phyloP scores from a whole-genome alignment of 2,888 invertebrate genomes.

The Scaptomyza polygonia region DNA sequence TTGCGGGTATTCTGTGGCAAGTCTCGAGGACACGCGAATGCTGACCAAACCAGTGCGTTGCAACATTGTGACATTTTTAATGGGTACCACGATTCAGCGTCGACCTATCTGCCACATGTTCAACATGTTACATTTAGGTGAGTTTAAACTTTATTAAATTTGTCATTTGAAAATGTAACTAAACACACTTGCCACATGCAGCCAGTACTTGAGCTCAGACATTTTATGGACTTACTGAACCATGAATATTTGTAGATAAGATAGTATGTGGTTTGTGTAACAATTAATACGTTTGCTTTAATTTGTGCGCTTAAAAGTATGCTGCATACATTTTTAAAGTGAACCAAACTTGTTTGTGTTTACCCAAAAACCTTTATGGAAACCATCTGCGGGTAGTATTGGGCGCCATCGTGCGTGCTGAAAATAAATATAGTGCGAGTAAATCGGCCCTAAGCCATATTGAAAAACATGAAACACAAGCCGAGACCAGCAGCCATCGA shows the following conservation, averaged over 20 bases:
- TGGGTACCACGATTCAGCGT: conserved; percentile 18
- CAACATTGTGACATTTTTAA: conserved; percentile 54
- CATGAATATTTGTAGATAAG: not conserved
- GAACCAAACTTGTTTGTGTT: conserved; percentile 38
- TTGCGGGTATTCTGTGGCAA: conserved; percentile 46
- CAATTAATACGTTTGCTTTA: not conserved
- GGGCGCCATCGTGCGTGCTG: conserved; percentile 23
- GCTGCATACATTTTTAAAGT: conserved; percentile 39
- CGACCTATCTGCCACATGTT: conserved; percentile 2
- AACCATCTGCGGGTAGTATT: conserved; percentile 2
- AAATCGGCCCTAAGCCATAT: conserved; percentile 23
- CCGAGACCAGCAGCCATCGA: conserved; percentile 31
- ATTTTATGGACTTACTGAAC: not conserved
- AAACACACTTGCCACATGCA: conserved; percentile 19
- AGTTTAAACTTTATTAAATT: conserved; percentile 53
- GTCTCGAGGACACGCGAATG: conserved; percentile 42
- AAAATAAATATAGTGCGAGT: conserved; percentile 45
- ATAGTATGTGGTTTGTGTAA: no score
- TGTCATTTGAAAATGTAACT: conserved; percentile 40
- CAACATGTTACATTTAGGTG: conserved; percentile 5
- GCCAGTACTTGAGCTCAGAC: conserved; percentile 40
- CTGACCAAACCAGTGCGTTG: conserved; percentile 45
- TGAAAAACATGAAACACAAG: conserved; percentile 47
- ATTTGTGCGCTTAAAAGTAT: not conserved
- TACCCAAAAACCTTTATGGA: conserved; percentile 22